Base-by-base conservation (phyloP, 92 coral and sea anemone species). In the Plumapathes pennacea region DNA sequence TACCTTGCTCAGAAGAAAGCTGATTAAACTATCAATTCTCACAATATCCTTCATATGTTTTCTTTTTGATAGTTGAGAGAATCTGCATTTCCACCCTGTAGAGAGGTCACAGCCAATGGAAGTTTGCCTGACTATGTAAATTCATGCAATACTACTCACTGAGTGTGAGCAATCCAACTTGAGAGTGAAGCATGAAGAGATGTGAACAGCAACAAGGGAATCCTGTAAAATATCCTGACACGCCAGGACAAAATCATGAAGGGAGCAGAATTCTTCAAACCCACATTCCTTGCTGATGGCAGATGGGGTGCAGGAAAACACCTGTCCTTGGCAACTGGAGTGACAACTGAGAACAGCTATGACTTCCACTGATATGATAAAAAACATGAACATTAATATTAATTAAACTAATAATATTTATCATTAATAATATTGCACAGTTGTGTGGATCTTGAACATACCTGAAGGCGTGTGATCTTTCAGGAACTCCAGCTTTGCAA, bases 251-350 rank as follows among this genome's bases (percentile, higher is more conserved):
- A 91, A 67, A 63, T 91, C 97, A 48, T 91, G 89, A 21, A 91
- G 79, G 18, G 97, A 91, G 50, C 97, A 91, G 41, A 91, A 91
- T 47, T 91, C 97, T 60, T 91, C 97, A 71, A 71, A 91, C 15
- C 82, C 85, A 62, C 52, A 65, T 44, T 72, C 50, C 50, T 74
- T 78, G 53, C 91, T 77, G 60, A 91, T 42, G 27, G 84, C 78
- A 7, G 80, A 34, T 32, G 97, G 96, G 17, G 97, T 87, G 50
- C 97, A 91, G 3, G 97, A 87, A 38, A 91, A 91, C 4, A 91
- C 97, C 39, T 91, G 89, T 2, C 90, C 91, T 32, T 88, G 97
- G 41, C 83, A 83, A 33, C 97, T 91, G 11, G 97, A 91, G 56
- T 91, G 97, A 28, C 96, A 75, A 85, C 97, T 91, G 47, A 91